Percentiles rank a stretch among this genome's conserved stretches.
phyloP scores from a whole-genome alignment of 1,140 invertebrate species.

The Papilio polyxenes region DNA sequence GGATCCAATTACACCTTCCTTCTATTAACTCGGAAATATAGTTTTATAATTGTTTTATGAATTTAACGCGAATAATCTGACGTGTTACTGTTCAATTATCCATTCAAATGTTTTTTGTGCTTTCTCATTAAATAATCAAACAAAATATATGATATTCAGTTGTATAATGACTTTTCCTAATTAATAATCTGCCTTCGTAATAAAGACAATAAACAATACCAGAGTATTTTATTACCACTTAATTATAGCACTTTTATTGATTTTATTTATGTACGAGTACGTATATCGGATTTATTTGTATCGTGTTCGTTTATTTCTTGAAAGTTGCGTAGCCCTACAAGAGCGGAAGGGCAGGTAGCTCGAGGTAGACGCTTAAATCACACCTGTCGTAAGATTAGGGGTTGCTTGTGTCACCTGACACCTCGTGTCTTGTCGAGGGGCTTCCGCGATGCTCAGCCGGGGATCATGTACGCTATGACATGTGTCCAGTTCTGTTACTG shows the following conservation, averaged over 20 bases:
- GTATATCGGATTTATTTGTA: not conserved
- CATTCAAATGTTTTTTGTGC: not conserved
- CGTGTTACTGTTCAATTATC: no score
- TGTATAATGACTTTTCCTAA: not conserved
- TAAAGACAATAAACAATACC: not conserved
- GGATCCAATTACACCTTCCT: not conserved
- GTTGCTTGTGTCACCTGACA: conserved; percentile 28
- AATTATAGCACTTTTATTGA: not conserved
- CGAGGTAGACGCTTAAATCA: conserved; percentile 27
- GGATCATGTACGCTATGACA: conserved; percentile 15
- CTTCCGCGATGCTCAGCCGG: conserved; percentile 25
- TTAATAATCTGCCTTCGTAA: not conserved
- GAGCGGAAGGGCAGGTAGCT: conserved; percentile 28
- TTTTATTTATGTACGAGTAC: not conserved
- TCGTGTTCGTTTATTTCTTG: not conserved
- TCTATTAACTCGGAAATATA: not conserved
- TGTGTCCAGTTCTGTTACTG: conserved; percentile 9
- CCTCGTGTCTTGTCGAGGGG: not conserved
- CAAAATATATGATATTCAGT: not conserved
- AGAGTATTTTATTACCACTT: no score
- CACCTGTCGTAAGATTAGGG: conserved; percentile 37
- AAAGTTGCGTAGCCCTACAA: conserved; percentile 39
- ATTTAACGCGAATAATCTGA: no score
- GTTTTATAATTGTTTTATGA: not conserved
- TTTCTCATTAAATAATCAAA: not conserved